Conservation (phyloP, 2,797 vertebrate genomes). For the Borostomias antarcticus region DNA sequence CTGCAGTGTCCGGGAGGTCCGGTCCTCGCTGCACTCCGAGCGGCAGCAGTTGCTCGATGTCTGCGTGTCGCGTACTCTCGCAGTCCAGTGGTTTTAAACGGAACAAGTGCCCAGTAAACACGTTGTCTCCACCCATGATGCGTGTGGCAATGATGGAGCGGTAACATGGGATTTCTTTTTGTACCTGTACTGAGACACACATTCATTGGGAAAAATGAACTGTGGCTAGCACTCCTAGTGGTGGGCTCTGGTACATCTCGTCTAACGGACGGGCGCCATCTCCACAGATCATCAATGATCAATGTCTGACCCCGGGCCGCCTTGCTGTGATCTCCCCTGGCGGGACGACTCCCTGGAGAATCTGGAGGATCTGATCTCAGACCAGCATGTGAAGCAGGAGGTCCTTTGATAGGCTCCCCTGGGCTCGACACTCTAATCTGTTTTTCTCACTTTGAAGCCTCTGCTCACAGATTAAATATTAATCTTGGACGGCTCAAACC, state of each 20-base stretch:
- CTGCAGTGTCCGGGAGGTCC: not conserved
- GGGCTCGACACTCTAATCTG: conserved; percentile 29
- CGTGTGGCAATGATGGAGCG: too few species aligned
- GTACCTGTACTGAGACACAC: too few species aligned
- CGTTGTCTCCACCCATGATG: too few species aligned
- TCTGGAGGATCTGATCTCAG: conserved; percentile 14
- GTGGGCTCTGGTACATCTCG: too few species aligned
- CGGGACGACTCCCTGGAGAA: not conserved
- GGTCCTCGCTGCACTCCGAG: not conserved
- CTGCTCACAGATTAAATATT: conserved; percentile 56
- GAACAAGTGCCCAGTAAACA: too few species aligned
- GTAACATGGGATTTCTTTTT: too few species aligned
- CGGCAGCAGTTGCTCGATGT: not conserved
- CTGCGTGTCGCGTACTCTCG: not conserved
- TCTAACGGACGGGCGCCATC: too few species aligned
- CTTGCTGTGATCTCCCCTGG: not conserved
- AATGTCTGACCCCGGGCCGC: not conserved
- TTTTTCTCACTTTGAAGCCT: conserved; percentile 39
- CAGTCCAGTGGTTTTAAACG: too few species aligned
- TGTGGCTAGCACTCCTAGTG: too few species aligned
- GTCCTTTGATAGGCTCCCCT: conserved; percentile 34
- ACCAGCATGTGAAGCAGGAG: conserved; percentile 1
- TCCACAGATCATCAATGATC: not conserved
- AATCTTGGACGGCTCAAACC: conserved; percentile 38
- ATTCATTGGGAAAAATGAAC: too few species aligned